These are phyloP conservation scores for Sander vitreus DNA, from an alignment of 2,113 vertebrate species.

Conservation along the genomic window DNA sequence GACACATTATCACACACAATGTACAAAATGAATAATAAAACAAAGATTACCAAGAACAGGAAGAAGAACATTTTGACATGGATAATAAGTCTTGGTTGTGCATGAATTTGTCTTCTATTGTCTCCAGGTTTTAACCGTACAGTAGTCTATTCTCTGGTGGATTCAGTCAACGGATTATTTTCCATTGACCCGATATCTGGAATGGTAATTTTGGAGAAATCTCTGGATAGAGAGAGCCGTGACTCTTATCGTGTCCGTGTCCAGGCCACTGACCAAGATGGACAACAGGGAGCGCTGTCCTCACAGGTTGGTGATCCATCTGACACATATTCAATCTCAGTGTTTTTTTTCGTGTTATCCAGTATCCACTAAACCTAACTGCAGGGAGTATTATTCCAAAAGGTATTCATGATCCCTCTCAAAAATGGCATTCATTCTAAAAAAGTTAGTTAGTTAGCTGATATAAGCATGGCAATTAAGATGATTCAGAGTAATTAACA, in stretches of 20 bases:
- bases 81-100: neutral
- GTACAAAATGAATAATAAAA: neutral
- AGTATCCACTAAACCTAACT: neutral
- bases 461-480: slow-evolving; percentile 7
- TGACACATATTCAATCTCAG: neutral
- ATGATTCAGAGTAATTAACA: neutral
- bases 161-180: slow-evolving; percentile 89
- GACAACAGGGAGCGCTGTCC: slow-evolving; percentile 86
- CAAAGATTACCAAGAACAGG: neutral
- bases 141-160: slow-evolving; percentile 90
- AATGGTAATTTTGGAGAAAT: slow-evolving; percentile 91
- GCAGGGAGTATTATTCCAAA: neutral
- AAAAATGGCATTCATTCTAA: neutral
- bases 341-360: neutral
- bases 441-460: neutral
- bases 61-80: neutral
- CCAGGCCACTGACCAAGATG: slow-evolving; percentile 89
- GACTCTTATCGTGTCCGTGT: slow-evolving; percentile 90
- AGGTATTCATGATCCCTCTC: neutral
- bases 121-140: slow-evolving; percentile 90
- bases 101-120: slow-evolving; percentile 25
- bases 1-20: neutral
- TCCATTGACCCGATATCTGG: slow-evolving; percentile 91
- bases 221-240: slow-evolving; percentile 91
- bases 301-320: slow-evolving; percentile 79